A percentile compares a stretch with the other conserved stretches of the same genome.
phyloP scores from a whole-genome alignment of 2,888 invertebrate species.

The Atethmia centrago region DNA sequence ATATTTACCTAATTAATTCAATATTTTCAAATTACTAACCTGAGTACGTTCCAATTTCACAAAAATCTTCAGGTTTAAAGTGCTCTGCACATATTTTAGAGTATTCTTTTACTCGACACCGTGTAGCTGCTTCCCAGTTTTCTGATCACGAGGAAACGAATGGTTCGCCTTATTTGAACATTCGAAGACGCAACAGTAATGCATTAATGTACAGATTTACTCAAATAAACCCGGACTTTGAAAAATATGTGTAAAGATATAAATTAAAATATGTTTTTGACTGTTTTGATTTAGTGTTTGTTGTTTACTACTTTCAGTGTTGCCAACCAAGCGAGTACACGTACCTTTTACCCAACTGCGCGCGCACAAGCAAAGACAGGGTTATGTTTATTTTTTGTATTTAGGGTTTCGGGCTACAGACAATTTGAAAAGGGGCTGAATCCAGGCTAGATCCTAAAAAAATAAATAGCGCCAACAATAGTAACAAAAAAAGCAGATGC shows the following conservation, averaged over 20 bases:
- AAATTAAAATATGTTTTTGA: not conserved
- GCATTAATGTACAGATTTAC: not conserved
- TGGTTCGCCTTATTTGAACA: conserved; percentile 2
- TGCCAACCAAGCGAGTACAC: not conserved
- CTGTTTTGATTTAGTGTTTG: conserved; percentile 2
- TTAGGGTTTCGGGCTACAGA: not conserved
- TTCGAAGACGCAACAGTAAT: not conserved
- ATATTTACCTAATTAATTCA: not conserved
- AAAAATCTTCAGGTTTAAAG: not conserved
- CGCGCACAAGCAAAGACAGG: not conserved
- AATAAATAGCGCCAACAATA: too few relatives aligned
- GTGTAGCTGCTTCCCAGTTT: not conserved
- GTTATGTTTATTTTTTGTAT: not conserved
- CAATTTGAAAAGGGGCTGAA: too few relatives aligned
- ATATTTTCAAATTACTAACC: not conserved
- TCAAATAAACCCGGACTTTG: not conserved
- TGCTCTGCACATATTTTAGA: not conserved
- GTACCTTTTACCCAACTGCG: not conserved
- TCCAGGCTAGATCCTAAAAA: too few relatives aligned
- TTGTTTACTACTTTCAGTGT: not conserved
- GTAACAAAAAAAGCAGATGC: too few relatives aligned
- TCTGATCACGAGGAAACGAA: not conserved
- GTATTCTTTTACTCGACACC: not conserved
- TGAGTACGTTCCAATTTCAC: not conserved
- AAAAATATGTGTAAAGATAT: not conserved